These are phyloP conservation scores for Chitala chitala DNA, from an alignment of 2,113 vertebrate genomes.

Conservation along the genomic window DNA sequence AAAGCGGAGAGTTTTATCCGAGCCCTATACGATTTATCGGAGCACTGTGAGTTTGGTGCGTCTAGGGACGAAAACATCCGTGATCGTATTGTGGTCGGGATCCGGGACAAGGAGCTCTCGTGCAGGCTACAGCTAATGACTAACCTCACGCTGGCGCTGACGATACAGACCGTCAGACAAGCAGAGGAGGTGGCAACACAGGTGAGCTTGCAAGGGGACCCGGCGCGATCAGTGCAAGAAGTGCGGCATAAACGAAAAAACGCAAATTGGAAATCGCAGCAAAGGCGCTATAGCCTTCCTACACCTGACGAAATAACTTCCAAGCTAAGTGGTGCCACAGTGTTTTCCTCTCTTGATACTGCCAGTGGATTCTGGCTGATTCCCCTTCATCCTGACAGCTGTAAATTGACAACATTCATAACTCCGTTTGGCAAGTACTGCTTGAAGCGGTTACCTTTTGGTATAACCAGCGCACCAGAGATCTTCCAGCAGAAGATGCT, in stretches of 20 bases:
- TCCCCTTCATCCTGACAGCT: not conserved
- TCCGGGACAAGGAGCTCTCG: constrained; percentile 24
- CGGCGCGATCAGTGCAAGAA: not conserved
- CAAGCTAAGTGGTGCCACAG: constrained; percentile 8
- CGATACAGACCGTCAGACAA: constrained; percentile 20
- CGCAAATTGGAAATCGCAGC: too few species aligned
- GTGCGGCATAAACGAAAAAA: not conserved
- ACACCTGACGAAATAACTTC: not conserved
- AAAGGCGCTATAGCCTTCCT: not conserved
- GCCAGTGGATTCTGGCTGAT: constrained; percentile 19
- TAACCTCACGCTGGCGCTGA: constrained; percentile 22
- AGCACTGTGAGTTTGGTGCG: constrained; percentile 19
- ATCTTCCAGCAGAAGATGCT: constrained; percentile 1
- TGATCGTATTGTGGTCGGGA: not conserved
- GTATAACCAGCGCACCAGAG: not conserved
- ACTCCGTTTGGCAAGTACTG: not conserved
- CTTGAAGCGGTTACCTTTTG: not conserved
- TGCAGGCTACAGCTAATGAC: constrained; percentile 16
- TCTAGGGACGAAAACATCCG: not conserved
- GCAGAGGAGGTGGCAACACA: constrained; percentile 15
- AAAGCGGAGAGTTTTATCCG: constrained; percentile 18
- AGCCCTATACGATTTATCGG: constrained; percentile 8
- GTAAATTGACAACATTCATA: not conserved
- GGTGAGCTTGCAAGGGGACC: constrained; percentile 15
- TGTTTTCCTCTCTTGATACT: constrained; percentile 20